These are phyloP conservation scores for Scaptomyza hsui DNA, from an alignment of 1,140 invertebrate species.

Conservation along the genomic window DNA sequence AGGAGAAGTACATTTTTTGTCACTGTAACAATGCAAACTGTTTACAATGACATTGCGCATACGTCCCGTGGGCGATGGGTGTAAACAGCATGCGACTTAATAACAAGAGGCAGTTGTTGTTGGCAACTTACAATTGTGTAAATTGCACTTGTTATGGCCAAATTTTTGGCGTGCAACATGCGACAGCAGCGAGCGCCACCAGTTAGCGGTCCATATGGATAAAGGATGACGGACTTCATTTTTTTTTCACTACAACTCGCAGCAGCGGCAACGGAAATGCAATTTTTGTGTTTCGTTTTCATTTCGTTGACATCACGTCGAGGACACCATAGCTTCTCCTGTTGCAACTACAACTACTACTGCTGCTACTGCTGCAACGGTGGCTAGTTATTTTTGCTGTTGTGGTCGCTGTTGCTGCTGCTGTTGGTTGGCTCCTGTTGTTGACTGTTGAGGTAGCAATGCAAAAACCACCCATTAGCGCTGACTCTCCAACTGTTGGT, in stretches of 20 bases:
- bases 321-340: constrained; percentile 22
- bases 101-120: constrained; percentile 16
- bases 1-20: neutral
- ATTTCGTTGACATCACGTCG: constrained; percentile 62
- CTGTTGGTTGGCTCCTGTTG: constrained; percentile 15
- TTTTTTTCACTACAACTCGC: constrained; percentile 67
- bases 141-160: constrained; percentile 87
- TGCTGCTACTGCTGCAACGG: neutral
- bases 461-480: constrained; percentile 36
- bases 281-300: constrained; percentile 61
- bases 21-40: constrained; percentile 10
- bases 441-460: constrained; percentile 23
- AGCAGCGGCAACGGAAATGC: constrained; percentile 47
- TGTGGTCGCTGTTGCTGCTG: constrained; percentile 1
- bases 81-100: constrained; percentile 15
- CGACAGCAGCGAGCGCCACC: constrained; percentile 85
- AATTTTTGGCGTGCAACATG: constrained; percentile 87
- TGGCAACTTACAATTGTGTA: constrained; percentile 87
- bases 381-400: neutral
- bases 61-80: constrained; percentile 23
- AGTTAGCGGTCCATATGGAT: constrained; percentile 84
- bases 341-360: constrained; percentile 2
- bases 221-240: constrained; percentile 85
- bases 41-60: constrained; percentile 48
- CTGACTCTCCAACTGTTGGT: constrained; percentile 1